These are phyloP conservation scores for Dysmachus trigonus DNA, from an alignment of 2,888 invertebrate species.

Conservation along the genomic window DNA sequence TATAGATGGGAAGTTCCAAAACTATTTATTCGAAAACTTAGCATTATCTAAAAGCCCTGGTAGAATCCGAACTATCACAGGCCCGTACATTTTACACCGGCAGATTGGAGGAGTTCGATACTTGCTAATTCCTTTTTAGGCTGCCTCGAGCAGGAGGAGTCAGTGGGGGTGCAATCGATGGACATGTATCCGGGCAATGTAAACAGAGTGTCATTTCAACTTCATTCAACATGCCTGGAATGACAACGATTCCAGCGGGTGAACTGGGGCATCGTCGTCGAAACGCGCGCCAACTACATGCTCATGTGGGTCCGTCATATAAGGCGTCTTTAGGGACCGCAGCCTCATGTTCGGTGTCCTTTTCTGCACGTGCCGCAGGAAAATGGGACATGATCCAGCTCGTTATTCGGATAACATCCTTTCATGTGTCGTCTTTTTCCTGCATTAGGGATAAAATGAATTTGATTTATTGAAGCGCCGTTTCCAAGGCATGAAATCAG, in stretches of 20 bases:
- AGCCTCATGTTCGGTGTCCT: not conserved
- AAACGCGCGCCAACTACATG: not conserved
- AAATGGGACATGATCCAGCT: not conserved
- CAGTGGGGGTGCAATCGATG: not conserved
- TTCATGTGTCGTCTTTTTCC: not conserved
- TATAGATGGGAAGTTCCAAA: no score
- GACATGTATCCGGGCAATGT: not conserved
- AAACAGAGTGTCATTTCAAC: not conserved
- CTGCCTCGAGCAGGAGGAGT: not conserved
- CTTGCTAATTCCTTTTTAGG: not conserved
- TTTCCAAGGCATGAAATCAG: not conserved
- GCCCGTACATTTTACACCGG: not conserved
- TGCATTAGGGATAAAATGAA: not conserved
- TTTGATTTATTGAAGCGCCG: not conserved
- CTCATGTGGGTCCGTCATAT: not conserved
- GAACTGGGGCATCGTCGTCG: not conserved
- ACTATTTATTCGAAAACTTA: no score
- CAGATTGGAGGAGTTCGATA: not conserved
- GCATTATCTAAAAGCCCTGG: not conserved
- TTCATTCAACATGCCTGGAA: not conserved
- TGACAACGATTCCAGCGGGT: not conserved
- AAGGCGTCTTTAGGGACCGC: not conserved
- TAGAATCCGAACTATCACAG: not conserved
- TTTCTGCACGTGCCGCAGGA: not conserved
- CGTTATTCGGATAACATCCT: not conserved